Base-by-base conservation (phyloP, 2,113 vertebrate species). In the Ciconia stormi region DNA sequence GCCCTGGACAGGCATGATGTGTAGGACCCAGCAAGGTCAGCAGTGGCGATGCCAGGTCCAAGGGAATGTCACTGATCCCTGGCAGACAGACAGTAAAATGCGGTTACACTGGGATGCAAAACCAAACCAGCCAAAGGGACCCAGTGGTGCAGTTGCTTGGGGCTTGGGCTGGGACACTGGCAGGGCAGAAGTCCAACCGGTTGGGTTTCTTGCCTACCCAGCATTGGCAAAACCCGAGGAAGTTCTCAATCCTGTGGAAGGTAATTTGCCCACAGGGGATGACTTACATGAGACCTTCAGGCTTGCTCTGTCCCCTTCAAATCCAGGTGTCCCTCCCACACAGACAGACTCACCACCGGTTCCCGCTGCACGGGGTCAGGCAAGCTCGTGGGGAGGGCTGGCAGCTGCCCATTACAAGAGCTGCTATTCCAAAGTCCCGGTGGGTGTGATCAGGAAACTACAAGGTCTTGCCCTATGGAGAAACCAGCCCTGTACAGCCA, bases 391-490 rank as follows among this genome's bases (percentile, higher is more conserved):
- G 59, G 50, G 29, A 36, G 32, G 42, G 23, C 22, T 17, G 42
- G 34, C 11, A 34, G 74, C 56, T 91, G 27, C 62, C 58, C 8
- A 10, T 15, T 46, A 34, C 81, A 52, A 21, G n/a, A 93, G 34
- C 79, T 83, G 88, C 74, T 69, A 70, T 92, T 93, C 82, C 90
- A 83, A 96, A 96, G 93, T 95, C 91, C 93, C 1, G 12, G 62
- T 47, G 92, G 92, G 90, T 92, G 92, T 93, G 71, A 80, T 73
- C 62, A 5, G 65, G 77, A 50, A n/a, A 13, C 63, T n/a, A 4
- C 4, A 12, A 94, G 65, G 65, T 91, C 74, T 66, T 86, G 88
- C 30, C 55, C 53, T 46, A 1, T 14, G 22, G 17, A n/a, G 69
- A 50, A 22, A 78, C 32, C 65, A 81, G 56, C 82, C 72, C 63